A percentile compares a stretch with the other conserved stretches of the same genome.
Evolutionary conservation across 37 sponge, comb jelly and placozoan genomes (phyloP).

Genomic region (Petrosia ficiformis): DNA sequence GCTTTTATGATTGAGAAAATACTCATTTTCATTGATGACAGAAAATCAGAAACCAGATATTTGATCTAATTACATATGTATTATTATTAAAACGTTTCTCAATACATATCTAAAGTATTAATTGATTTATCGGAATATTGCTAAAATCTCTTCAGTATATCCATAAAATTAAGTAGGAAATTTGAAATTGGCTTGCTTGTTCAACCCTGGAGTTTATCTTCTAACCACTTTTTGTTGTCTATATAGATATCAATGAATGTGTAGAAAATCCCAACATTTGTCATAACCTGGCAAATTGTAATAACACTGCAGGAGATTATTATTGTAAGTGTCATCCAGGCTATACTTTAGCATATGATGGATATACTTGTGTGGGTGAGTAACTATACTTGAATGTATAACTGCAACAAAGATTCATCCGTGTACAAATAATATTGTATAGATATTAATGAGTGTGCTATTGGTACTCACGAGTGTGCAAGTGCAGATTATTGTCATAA

Average conservation of each 20-base stretch:
- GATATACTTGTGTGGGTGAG: neutral
- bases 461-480: neutral
- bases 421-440: neutral
- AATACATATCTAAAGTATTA: no score
- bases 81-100: no score
- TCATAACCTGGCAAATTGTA: neutral
- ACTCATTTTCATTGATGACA: no score
- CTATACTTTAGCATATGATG: neutral
- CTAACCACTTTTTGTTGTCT: no score
- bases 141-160: no score
- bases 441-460: slow-evolving; percentile 9
- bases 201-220: no score
- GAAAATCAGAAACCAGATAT: no score
- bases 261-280: neutral
- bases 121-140: no score
- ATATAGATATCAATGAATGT: neutral
- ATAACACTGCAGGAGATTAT: neutral
- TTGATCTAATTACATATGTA: no score
- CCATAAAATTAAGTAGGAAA: no score
- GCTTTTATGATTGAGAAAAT: no score
- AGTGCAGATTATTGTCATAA: neutral
- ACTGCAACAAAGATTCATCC: neutral
- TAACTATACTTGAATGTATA: neutral
- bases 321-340: neutral
- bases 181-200: no score